Percentiles rank a stretch among this genome's conserved stretches.
Conservation (phyloP, 2,888 invertebrate genomes). For the Epiblema foenella region DNA sequence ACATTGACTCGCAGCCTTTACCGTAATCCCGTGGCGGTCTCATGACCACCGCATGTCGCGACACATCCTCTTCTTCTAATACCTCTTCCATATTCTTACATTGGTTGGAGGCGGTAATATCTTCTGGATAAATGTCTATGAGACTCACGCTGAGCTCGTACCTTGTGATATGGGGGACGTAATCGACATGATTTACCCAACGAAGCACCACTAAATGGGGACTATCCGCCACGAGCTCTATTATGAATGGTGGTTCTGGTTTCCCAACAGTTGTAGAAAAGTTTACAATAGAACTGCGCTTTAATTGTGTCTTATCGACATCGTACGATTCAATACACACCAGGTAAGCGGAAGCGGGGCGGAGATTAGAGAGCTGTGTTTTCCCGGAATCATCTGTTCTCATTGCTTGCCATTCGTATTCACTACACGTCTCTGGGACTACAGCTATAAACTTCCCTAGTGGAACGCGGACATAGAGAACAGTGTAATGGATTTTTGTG, state of each 20-base stretch:
- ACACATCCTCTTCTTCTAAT: slow-evolving; percentile 59
- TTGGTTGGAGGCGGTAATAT: slow-evolving; percentile 60
- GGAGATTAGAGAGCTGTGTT: slow-evolving; percentile 59
- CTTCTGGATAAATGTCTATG: slow-evolving; percentile 61
- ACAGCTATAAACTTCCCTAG: slow-evolving; percentile 54
- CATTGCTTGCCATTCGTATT: slow-evolving; percentile 70
- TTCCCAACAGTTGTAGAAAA: slow-evolving; percentile 70
- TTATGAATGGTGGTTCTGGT: slow-evolving; percentile 75
- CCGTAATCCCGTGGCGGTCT: slow-evolving; percentile 70
- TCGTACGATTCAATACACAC: slow-evolving; percentile 73
- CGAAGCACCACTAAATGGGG: slow-evolving; percentile 61
- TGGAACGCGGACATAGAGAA: slow-evolving; percentile 68
- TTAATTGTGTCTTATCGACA: slow-evolving; percentile 55
- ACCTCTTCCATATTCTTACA: slow-evolving; percentile 58
- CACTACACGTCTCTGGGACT: slow-evolving; percentile 74
- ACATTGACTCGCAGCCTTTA: slow-evolving; percentile 70
- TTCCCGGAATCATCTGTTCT: slow-evolving; percentile 53
- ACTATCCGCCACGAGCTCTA: slow-evolving; percentile 66
- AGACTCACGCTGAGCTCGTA: slow-evolving; percentile 71
- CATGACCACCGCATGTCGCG: slow-evolving; percentile 68
- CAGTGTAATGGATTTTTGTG: slow-evolving; percentile 61
- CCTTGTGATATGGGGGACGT: slow-evolving; percentile 61
- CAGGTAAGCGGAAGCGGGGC: slow-evolving; percentile 73
- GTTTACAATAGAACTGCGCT: slow-evolving; percentile 66
- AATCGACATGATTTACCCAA: slow-evolving; percentile 75